Percentiles rank a stretch among this genome's conserved stretches.
phyloP scores from a whole-genome alignment of 2,888 invertebrate species.

The Apamea crenata region DNA sequence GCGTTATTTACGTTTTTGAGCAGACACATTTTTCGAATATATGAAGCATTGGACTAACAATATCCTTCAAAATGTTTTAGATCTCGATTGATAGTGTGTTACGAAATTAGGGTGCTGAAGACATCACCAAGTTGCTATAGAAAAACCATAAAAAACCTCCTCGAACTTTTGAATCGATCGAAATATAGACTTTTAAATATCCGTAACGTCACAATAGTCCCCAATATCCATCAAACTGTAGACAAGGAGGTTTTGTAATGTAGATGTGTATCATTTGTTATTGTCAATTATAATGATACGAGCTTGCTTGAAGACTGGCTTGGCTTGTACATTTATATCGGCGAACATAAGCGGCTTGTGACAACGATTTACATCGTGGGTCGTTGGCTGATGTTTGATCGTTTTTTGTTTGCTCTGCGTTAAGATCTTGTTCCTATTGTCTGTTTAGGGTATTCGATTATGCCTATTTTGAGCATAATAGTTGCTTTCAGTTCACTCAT shows the following conservation, averaged over 20 bases:
- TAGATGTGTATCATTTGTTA: conserved; percentile 81
- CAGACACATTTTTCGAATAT: not conserved
- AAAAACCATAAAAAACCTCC: not conserved
- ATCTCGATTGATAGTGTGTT: not conserved
- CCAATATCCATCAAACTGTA: conserved; percentile 58
- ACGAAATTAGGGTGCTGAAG: not conserved
- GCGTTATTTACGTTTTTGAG: not conserved
- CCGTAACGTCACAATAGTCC: conserved; percentile 43
- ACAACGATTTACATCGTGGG: conserved; percentile 50
- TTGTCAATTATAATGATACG: conserved; percentile 84
- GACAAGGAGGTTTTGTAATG: conserved; percentile 65
- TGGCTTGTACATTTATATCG: conserved; percentile 51
- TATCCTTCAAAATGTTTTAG: not conserved
- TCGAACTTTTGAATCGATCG: not conserved
- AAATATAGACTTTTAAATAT: conserved; percentile 31
- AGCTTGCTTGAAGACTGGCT: conserved; percentile 67
- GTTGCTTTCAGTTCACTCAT: not conserved
- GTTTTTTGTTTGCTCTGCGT: conserved; percentile 48
- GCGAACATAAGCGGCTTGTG: conserved; percentile 49
- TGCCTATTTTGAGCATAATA: not conserved
- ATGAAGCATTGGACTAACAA: not conserved
- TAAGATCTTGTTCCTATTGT: conserved; percentile 41
- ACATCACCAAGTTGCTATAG: not conserved
- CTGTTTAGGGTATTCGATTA: conserved; percentile 13
- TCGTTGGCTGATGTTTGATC: conserved; percentile 11